A percentile compares a stretch with the other conserved stretches of the same genome.
phyloP scores from a whole-genome alignment of 2,797 vertebrate species.

The Coracias cyanogaster region DNA sequence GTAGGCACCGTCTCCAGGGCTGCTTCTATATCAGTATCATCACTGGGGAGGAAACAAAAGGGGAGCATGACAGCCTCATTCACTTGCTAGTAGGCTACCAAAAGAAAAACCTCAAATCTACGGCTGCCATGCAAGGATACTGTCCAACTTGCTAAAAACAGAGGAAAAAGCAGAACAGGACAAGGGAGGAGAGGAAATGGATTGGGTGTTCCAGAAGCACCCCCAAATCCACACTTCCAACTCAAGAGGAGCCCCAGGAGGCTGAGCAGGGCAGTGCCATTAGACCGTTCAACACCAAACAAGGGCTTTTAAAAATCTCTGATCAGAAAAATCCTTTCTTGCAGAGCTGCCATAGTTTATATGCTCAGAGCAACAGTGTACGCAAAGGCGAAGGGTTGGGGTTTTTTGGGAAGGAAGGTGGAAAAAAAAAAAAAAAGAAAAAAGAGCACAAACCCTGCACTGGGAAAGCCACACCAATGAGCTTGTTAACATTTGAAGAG shows the following conservation, averaged over 20 bases:
- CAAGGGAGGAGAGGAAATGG: neutral
- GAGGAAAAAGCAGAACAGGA: neutral
- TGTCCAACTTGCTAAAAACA: neutral
- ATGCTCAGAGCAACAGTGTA: neutral
- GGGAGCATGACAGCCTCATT: neutral
- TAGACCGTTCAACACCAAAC: neutral
- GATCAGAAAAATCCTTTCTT: slow-evolving; percentile 8
- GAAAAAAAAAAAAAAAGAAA: neutral
- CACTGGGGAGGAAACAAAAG: neutral
- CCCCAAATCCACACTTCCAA: neutral
- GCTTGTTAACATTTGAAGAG: slow-evolving; percentile 80
- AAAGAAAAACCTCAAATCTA: slow-evolving; percentile 13
- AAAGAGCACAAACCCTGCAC: slow-evolving; percentile 39
- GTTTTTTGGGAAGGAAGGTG: neutral
- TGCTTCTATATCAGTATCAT: neutral
- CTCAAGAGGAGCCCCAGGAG: neutral
- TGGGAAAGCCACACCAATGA: slow-evolving; percentile 76
- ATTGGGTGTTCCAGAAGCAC: neutral
- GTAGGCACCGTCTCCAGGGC: neutral
- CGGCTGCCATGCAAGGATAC: neutral
- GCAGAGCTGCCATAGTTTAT: slow-evolving; percentile 12
- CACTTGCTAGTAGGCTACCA: slow-evolving; percentile 20
- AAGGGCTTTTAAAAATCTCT: neutral
- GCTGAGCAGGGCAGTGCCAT: neutral
- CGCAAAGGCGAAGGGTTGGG: neutral